Evolutionary conservation across 2,888 invertebrate genomes (phyloP).

Genomic region (Megaustenia siamemsis): DNA sequence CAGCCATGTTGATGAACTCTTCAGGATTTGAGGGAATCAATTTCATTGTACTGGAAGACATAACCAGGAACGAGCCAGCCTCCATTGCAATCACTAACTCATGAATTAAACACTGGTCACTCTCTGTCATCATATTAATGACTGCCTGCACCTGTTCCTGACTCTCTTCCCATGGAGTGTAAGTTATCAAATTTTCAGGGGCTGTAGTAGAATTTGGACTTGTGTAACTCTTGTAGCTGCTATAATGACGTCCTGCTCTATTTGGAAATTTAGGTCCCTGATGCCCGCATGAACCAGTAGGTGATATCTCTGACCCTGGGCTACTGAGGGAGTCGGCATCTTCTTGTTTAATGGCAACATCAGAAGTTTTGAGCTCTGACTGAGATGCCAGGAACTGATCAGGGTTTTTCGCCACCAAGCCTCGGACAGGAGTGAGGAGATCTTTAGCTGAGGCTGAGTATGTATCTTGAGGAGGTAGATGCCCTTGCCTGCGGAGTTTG

Average conservation of each 20-base stretch:
- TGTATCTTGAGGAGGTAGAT: slow-evolving; percentile 66
- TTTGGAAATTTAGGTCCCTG: slow-evolving; percentile 9
- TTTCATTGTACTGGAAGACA: slow-evolving; percentile 64
- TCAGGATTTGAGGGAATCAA: slow-evolving; percentile 65
- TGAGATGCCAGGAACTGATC: slow-evolving; percentile 24
- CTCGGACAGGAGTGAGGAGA: slow-evolving; percentile 24
- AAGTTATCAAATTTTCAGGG: slow-evolving; percentile 16
- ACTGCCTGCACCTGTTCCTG: slow-evolving; percentile 60
- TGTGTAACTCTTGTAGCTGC: background rate
- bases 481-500: slow-evolving; percentile 71
- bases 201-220: background rate
- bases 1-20: slow-evolving; percentile 77
- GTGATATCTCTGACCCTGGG: slow-evolving; percentile 21
- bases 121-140: slow-evolving; percentile 57
- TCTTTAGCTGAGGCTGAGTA: slow-evolving; percentile 60
- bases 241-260: background rate
- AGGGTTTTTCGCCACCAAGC: slow-evolving; percentile 17
- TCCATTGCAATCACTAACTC: slow-evolving; percentile 69
- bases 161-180: slow-evolving; percentile 65
- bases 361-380: background rate
- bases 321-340: slow-evolving; percentile 13
- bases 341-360: slow-evolving; percentile 28
- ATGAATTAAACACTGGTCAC: slow-evolving; percentile 61
- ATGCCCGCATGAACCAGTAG: background rate
- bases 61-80: slow-evolving; percentile 66